Evolutionary conservation across 2,888 invertebrate species (phyloP), one percentile per base, ranked within the genome.

Genomic region (Neocrepidodera transversa): DNA sequence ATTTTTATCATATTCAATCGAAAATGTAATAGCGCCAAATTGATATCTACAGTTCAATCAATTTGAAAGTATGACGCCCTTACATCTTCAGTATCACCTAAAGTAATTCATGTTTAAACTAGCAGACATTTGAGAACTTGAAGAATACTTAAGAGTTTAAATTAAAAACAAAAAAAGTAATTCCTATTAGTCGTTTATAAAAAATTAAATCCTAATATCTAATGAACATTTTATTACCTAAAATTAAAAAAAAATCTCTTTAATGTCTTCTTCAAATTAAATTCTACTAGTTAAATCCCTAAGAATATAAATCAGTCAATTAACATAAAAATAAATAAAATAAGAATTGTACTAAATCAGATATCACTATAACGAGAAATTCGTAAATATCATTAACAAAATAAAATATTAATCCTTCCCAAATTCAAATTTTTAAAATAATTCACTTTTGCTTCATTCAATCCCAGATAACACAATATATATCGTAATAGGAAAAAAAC

Each of bases 261-360:
- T 42, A 42, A 30, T 10, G 52, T 45, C 16, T 28, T 42, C 38
- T 52, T 30, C 20, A 30, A 52, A 28, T 53, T 43, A 14, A 11
- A 32, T 42, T 40, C 40, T 30, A 26, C 54, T 47, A 47, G 54
- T 36, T 45, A 36, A 23, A 45, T 26, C 7, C 35, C 26, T 45
- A 54, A 45, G 62, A 67, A 65, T 71, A 64, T 61, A 66, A 65
- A 64, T 59, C 70, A 65, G 62, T 67, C 71, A 68, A 66, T 58
- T 54, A 60, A 66, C 64, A 65, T 64, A 65, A 58, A 49, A 42
- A 53, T 40, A 53, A 60, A 54, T 45, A 60, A 62, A 66, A 62
- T 58, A 64, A 61, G 58, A 67, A 65, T 68, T 66, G 64, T 66
- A 66, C 64, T 66, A 64, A 63, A 58, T 65, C 64, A 67, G 64